Evolutionary conservation across 2,113 vertebrate species (phyloP), one percentile per base, ranked within the genome.

Genomic region (Phylloscopus whistleri): DNA sequence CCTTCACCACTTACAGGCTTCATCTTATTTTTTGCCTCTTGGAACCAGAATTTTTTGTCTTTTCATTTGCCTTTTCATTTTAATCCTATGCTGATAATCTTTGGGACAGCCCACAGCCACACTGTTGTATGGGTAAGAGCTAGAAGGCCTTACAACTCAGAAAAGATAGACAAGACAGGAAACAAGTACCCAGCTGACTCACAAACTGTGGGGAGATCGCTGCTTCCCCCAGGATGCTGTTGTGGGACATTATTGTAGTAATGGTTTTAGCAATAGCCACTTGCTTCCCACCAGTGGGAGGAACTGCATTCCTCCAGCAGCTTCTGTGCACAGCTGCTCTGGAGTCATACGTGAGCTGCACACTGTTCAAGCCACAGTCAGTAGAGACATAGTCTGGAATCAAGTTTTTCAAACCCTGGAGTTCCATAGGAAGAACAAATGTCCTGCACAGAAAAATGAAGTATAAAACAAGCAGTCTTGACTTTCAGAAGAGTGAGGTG

Each of bases 261-360:
- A 4, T 20, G 7, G 13, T 58, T 72, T 83, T 63, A 78, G 60
- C 53, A 72, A 5, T 46, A 33, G 10, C 31, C 21, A 64, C 7
- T 51, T 73, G 41, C 33, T 78, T 70, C 43, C 69, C n/a, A 21
- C 3, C 16, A 22, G 23, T 41, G 51, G 44, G 23, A 89, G 44
- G 23, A 89, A 6, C 19, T 44, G 26, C 5, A 18, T 30, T 62
- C 33, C 14, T 55, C n/a, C 43, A 55, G 31, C 31, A 49, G n/a
- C 20, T 60, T 21, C 41, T 62, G 11, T 17, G 35, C 77, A 46
- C 31, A 59, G 48, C 35, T 53, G 37, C 66, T 67, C 26, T 28
- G 3, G 31, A 59, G 10, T 19, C 2, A 1, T 1, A 0, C 31
- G 22, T 67, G 69, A 39, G 26, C 74, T 51, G 43, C 18, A 7